phyloP scores from a whole-genome alignment of 37 sponge, comb jelly and placozoan genomes.

The Beroe ovata region DNA sequence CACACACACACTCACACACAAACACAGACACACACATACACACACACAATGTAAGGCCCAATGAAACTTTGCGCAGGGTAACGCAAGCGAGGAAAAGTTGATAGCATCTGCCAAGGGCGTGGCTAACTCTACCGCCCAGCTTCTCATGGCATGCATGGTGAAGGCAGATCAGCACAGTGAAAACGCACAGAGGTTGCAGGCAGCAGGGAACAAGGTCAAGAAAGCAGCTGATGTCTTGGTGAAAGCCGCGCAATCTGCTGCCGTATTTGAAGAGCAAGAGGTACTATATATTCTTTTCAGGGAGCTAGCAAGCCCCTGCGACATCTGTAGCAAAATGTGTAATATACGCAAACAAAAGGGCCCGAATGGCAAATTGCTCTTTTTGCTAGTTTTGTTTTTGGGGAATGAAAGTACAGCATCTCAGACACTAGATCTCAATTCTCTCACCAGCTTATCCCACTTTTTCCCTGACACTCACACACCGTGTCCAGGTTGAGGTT shows the following conservation, averaged over 20 bases:
- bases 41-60: too few relatives aligned
- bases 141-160: conserved; percentile 90
- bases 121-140: conserved; percentile 89
- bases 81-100: conserved; percentile 82
- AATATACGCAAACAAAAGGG: too few relatives aligned
- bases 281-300: too few relatives aligned
- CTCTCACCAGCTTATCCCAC: too few relatives aligned
- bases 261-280: conserved; percentile 67
- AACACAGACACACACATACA: too few relatives aligned
- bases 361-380: too few relatives aligned
- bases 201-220: conserved; percentile 88
- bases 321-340: too few relatives aligned
- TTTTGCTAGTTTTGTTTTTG: too few relatives aligned
- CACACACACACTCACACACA: too few relatives aligned
- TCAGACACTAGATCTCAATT: too few relatives aligned
- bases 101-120: conserved; percentile 90
- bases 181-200: conserved; percentile 84
- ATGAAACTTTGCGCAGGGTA: conserved; percentile 67
- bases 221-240: conserved; percentile 89
- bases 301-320: too few relatives aligned
- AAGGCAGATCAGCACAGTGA: conserved; percentile 88
- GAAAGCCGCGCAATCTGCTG: conserved; percentile 81
- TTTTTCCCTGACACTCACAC: neutral
- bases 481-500: conserved; percentile 36
- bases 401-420: too few relatives aligned